Percentiles rank a stretch among this genome's conserved stretches.
Conservation (phyloP, 2,888 invertebrate genomes). For the Torymus texanus region DNA sequence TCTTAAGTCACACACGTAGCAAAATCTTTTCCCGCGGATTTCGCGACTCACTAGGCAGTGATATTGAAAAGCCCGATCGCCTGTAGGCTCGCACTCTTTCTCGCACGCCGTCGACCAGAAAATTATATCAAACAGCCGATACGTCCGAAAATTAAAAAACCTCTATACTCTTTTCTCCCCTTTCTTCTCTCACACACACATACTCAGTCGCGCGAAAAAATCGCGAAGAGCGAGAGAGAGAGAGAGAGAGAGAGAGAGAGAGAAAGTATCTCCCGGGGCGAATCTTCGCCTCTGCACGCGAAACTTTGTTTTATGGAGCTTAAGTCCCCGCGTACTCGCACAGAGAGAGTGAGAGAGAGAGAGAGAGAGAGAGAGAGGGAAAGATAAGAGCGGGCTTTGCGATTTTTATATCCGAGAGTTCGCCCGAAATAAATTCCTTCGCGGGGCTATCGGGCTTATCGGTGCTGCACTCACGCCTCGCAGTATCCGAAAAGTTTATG, state of each 20-base stretch:
- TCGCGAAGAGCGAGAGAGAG: no score
- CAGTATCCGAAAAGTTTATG: slow-evolving; percentile 49
- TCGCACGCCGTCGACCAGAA: slow-evolving; percentile 1
- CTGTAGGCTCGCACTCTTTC: not conserved
- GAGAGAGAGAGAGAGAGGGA: no score
- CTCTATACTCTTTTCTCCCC: no score
- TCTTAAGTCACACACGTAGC: no score
- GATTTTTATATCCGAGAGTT: slow-evolving; percentile 54
- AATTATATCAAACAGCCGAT: not conserved
- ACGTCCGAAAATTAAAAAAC: no score
- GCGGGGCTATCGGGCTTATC: slow-evolving; percentile 51
- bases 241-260: not conserved
- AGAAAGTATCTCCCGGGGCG: not conserved
- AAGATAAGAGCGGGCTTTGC: slow-evolving; percentile 40
- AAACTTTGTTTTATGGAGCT: slow-evolving; percentile 50
- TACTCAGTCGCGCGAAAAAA: no score
- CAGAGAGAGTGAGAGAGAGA: slow-evolving; percentile 9
- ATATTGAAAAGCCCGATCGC: slow-evolving; percentile 37
- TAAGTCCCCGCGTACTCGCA: not conserved
- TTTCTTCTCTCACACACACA: no score
- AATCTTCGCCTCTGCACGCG: not conserved
- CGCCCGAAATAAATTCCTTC: slow-evolving; percentile 50
- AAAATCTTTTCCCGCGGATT: not conserved
- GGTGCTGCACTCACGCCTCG: slow-evolving; percentile 30
- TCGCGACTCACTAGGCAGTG: slow-evolving; percentile 32